phyloP scores from a whole-genome alignment of 2,888 invertebrate species.

The Scrobipalpa costella region DNA sequence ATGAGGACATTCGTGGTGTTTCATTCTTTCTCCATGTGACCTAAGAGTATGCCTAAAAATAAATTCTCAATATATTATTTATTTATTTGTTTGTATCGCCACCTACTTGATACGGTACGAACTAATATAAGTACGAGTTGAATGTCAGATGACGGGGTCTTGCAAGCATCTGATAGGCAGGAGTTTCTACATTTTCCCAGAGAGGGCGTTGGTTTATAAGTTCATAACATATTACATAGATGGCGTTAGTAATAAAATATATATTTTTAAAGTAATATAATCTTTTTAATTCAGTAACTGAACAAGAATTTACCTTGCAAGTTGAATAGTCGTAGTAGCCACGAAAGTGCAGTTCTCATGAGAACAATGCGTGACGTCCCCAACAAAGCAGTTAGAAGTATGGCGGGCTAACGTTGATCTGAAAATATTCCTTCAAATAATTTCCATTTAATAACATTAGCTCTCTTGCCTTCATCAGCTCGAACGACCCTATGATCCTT shows the following conservation, averaged over 20 bases:
- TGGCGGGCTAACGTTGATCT: slow-evolving; percentile 52
- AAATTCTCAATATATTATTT: background rate
- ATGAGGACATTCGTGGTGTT: slow-evolving; percentile 82
- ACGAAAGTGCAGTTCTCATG: slow-evolving; percentile 58
- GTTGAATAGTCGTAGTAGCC: slow-evolving; percentile 52
- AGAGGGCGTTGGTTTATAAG: background rate
- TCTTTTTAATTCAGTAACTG: no score
- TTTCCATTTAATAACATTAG: no score
- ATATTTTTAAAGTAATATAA: background rate
- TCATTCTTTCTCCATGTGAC: slow-evolving; percentile 73
- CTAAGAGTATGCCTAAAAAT: slow-evolving; percentile 81
- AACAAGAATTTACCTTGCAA: slow-evolving; percentile 56
- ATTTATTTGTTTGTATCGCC: slow-evolving; percentile 13
- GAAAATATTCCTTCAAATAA: slow-evolving; percentile 35
- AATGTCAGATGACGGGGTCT: background rate
- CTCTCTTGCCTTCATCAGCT: no score
- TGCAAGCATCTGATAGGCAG: background rate
- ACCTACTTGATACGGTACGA: background rate
- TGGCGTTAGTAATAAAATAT: background rate
- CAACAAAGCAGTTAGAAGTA: slow-evolving; percentile 34
- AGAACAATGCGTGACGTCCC: slow-evolving; percentile 49
- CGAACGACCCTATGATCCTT: no score
- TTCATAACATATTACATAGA: background rate
- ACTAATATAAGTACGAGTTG: background rate
- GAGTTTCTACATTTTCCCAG: background rate